phyloP scores from a whole-genome alignment of 2,888 invertebrate genomes.

The Drosophila parthenogenetica region DNA sequence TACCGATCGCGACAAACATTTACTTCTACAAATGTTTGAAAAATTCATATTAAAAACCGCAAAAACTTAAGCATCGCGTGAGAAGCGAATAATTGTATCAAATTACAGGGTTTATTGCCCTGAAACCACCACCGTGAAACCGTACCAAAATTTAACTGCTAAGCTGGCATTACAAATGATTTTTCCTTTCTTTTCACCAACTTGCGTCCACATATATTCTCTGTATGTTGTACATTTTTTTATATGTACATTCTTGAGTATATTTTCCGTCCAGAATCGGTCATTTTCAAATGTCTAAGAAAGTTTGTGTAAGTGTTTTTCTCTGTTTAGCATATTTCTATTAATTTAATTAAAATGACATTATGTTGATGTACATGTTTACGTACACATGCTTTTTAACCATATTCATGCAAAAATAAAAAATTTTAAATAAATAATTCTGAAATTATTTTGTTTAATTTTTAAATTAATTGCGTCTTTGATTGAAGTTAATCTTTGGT shows the following conservation, averaged over 20 bases:
- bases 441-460: neutral
- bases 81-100: slow-evolving; percentile 9
- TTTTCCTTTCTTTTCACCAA: slow-evolving; percentile 22
- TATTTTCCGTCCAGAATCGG: slow-evolving; percentile 47
- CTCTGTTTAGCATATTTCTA: slow-evolving; percentile 14
- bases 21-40: neutral
- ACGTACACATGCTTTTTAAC: slow-evolving; percentile 20
- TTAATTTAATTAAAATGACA: slow-evolving; percentile 8
- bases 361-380: slow-evolving; percentile 18
- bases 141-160: slow-evolving; percentile 24
- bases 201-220: slow-evolving; percentile 19
- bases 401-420: slow-evolving; percentile 39
- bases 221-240: neutral
- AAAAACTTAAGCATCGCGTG: slow-evolving; percentile 11
- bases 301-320: slow-evolving; percentile 4
- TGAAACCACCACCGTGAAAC: slow-evolving; percentile 19
- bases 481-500: too few species aligned
- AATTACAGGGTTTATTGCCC: slow-evolving; percentile 8
- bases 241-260: slow-evolving; percentile 2
- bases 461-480: neutral
- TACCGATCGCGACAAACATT: slow-evolving; percentile 10
- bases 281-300: slow-evolving; percentile 15
- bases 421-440: slow-evolving; percentile 20
- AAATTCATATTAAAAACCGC: neutral
- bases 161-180: slow-evolving; percentile 13